phyloP scores from a whole-genome alignment of 2,113 vertebrate genomes.

The Sterna hirundo region DNA sequence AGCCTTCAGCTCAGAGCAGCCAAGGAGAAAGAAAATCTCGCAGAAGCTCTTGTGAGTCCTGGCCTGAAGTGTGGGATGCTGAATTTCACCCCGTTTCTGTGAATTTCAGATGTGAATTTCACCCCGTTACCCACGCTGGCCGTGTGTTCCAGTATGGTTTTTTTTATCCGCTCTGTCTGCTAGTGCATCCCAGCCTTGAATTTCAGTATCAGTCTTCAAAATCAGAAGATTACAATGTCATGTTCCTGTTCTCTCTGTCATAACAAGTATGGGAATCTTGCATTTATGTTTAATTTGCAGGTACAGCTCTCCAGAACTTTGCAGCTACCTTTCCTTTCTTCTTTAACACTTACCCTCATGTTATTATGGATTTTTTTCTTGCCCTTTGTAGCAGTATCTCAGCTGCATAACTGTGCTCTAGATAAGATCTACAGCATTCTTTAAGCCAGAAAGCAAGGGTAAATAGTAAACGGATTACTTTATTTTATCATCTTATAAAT shows the following conservation, averaged over 20 bases:
- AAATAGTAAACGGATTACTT: not conserved
- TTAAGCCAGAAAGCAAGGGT: not conserved
- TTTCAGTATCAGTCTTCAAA: not conserved
- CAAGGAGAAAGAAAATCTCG: fast-evolving
- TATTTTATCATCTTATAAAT: not conserved
- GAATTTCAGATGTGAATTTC: too few relatives aligned
- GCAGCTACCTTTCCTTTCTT: not conserved
- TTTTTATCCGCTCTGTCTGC: not conserved
- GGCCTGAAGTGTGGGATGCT: not conserved
- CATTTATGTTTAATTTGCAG: not conserved
- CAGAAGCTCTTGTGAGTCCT: not conserved
- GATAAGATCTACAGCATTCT: not conserved
- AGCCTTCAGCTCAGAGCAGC: not conserved
- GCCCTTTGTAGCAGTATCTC: not conserved
- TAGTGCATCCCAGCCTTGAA: not conserved
- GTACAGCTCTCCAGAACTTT: not conserved
- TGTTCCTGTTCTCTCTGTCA: not conserved
- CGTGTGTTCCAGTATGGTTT: not conserved
- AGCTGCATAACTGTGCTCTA: not conserved
- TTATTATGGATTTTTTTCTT: not conserved
- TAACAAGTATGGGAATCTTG: not conserved
- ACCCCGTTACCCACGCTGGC: not conserved
- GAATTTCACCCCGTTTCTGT: not conserved
- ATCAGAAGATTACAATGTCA: not conserved
- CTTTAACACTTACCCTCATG: not conserved